These are phyloP conservation scores for Colaptes auratus DNA, from an alignment of 2,113 vertebrate species.

Conservation along the genomic window DNA sequence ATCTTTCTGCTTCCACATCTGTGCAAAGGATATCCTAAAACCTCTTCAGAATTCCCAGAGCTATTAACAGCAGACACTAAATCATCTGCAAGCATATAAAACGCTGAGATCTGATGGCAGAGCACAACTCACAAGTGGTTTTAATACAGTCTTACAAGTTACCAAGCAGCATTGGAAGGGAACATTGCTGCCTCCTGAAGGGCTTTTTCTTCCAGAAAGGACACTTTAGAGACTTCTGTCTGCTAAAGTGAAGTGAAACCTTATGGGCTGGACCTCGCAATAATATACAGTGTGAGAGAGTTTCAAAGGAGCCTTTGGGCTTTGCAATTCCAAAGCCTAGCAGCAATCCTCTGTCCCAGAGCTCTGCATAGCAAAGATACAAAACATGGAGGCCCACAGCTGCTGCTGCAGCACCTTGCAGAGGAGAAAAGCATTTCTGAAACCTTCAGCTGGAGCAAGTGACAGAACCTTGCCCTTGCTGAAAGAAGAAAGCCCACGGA, in stretches of 20 bases:
- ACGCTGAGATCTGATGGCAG: neutral
- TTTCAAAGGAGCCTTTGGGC: neutral
- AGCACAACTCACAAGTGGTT: neutral
- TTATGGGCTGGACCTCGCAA: neutral
- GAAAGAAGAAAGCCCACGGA: neutral
- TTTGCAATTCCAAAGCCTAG: neutral
- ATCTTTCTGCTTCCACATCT: neutral
- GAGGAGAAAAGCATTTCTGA: neutral
- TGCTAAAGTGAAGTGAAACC: neutral
- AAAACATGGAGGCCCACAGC: neutral
- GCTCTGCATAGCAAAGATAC: neutral
- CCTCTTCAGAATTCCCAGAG: neutral
- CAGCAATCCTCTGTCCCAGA: neutral
- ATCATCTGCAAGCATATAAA: neutral
- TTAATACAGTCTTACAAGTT: neutral
- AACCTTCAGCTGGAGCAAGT: neutral
- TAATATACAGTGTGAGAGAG: neutral
- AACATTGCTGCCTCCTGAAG: neutral
- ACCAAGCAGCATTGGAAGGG: neutral
- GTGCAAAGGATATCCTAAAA: neutral
- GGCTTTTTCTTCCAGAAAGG: neutral
- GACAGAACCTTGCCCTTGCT: neutral
- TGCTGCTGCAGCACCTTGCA: neutral
- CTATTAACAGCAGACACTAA: neutral
- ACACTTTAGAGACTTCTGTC: slow-evolving; percentile 2